Base-by-base conservation (phyloP, 2,888 invertebrate species). In the Pyrochroa serraticornis region DNA sequence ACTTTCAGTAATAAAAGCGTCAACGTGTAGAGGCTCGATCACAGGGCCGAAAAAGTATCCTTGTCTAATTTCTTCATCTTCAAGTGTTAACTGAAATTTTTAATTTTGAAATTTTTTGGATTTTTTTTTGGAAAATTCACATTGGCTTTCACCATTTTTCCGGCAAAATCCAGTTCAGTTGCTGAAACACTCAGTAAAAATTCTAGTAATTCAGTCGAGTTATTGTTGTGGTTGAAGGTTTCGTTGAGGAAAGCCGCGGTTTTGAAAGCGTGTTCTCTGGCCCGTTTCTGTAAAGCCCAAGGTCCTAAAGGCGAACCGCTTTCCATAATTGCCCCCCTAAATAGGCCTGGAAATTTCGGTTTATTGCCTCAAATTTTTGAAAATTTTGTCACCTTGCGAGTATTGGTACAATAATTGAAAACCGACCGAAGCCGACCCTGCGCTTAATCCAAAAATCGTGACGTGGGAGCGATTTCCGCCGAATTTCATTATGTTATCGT, bases 391-490 rank as follows among this genome's bases (percentile, higher is more conserved):
- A 14, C 13, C 31, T 52, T 7, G 14, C 8, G 57, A 59, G 33
- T 39, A 34, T 13, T 33, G 47, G n/a, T 61, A 58, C 14, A 63
- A 8, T 34, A 66, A 41, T 7, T 64, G 66, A 35, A 58, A 63
- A 5, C 51, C 35, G 33, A 53, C 45, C 8, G 62, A 61, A 33
- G 57, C 62, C n/a, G 57, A 45, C 7, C 66, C 66, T 7, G 66
- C 64, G 41, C 66, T 66, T 45, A 63, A 49, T 3, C 64, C 64
- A 38, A 62, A 59, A 46, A 66, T 63, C 6, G 60, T 64, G 2
- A 64, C 58, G 32, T 39, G 49, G 3, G 49, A 31, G 1, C 50
- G 58, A 53, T 66, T 62, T 8, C 66, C 66, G 7, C 62, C 62
- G 31, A 66, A 66, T 10, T 52, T 12, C 2, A 33, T 7, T 6